Conservation (phyloP, 2,797 vertebrate species). For the Erethizon dorsatum region DNA sequence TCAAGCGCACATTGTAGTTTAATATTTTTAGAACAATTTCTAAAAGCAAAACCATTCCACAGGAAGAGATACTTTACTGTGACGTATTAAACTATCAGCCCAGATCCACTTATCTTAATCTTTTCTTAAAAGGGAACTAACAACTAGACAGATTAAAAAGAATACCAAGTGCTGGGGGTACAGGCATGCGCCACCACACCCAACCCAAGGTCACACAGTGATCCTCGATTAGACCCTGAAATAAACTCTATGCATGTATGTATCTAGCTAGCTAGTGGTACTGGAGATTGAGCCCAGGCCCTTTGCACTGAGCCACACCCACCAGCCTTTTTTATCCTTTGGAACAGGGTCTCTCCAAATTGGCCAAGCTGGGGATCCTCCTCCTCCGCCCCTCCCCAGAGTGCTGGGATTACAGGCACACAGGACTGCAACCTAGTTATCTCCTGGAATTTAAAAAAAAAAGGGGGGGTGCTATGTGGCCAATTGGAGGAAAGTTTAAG, state of each 20-base stretch:
- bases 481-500: background rate
- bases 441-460: background rate
- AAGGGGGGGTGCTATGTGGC: background rate
- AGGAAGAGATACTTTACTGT: constrained; percentile 1
- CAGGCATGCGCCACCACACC: background rate
- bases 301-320: background rate
- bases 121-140: constrained; percentile 37
- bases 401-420: background rate
- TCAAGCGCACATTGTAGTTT: background rate
- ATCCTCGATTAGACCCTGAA: background rate
- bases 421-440: background rate
- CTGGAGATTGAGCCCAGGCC: background rate
- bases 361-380: background rate
- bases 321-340: background rate
- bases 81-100: background rate
- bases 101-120: constrained; percentile 9
- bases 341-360: background rate
- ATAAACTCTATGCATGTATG: background rate
- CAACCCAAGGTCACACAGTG: background rate
- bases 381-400: background rate
- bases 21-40: constrained; percentile 55
- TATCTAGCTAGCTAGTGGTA: background rate
- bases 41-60: constrained; percentile 42
- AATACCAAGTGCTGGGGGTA: background rate
- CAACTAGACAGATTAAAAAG: background rate